These are phyloP conservation scores for Sminthurides aquaticus DNA, from an alignment of 2,888 invertebrate genomes.

Conservation along the genomic window DNA sequence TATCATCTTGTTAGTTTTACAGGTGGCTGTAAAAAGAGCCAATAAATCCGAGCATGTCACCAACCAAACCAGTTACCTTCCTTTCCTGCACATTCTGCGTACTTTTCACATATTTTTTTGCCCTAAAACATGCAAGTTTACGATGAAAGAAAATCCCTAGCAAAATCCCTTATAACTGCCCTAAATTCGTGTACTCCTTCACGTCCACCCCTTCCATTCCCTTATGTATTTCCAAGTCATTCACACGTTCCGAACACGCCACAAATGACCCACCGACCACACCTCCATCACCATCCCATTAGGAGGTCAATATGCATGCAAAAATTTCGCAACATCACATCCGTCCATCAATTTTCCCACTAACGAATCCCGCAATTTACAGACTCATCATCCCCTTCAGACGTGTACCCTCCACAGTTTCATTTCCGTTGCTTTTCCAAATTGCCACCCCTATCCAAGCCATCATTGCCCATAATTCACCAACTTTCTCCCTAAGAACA, in stretches of 20 bases:
- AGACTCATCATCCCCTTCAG: too few relatives aligned
- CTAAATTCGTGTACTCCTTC: not conserved
- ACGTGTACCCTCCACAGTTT: too few relatives aligned
- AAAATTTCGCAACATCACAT: not conserved
- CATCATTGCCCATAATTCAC: too few relatives aligned
- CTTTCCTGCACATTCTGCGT: too few relatives aligned
- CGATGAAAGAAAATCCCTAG: not conserved
- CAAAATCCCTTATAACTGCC: not conserved
- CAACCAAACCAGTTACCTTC: not conserved
- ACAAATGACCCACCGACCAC: not conserved
- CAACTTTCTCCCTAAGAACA: too few relatives aligned
- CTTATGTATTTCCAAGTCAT: not conserved
- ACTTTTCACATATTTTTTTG: not conserved
- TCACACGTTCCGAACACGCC: not conserved
- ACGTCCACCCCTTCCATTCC: not conserved
- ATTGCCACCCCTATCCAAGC: too few relatives aligned
- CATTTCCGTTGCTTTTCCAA: too few relatives aligned
- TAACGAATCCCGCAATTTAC: too few relatives aligned
- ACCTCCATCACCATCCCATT: not conserved
- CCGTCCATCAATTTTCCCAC: too few relatives aligned
- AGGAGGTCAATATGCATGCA: not conserved
- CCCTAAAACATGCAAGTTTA: not conserved
- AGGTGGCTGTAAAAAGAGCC: slow-evolving; percentile 4
- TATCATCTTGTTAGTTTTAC: not conserved
- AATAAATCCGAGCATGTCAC: slow-evolving; percentile 1